Evolutionary conservation across 35 echinoderm and acorn worm genomes (phyloP), one percentile per base, ranked within the genome.

Genomic region (Acanthaster planci): DNA sequence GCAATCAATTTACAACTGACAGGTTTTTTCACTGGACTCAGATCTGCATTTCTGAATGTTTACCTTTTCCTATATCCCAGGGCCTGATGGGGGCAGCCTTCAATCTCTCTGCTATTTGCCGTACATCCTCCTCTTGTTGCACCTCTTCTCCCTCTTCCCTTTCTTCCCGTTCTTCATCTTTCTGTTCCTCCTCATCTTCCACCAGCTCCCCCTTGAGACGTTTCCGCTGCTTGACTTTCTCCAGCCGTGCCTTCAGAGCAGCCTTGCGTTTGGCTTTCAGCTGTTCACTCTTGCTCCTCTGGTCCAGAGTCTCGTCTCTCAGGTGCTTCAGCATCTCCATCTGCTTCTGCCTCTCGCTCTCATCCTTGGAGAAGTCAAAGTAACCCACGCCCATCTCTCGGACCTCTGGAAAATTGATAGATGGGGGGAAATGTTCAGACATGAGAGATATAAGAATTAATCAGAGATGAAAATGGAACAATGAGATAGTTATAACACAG

Each of bases 291-390:
- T 85, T 87, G 17, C 51, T 47, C 56, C 96, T 89, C 82, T 94
- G 93, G 18, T 94, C 92, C 27, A 89, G 18, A 5, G 96, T 99
- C 92, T 99, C 96, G 82, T 94, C 96, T 78, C 96, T 81, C 5
- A 99, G 89, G 12, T 85, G 86, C 37, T 91, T 81, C 68, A 99
- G 76, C 29, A 81, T 80, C 27, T 99, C 86, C 88, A 99, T 91
- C 83, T 99, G 96, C 38, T 94, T 47, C 8, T 94, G 77, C 32
- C 92, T 91, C 16, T 90, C 47, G 26, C 39, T 72, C 85, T 92
- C 85, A 58, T 99, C 96, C 81, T 94, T 97, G 2, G 96, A 90
- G 80, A 99, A 99, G 26, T 93, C 88, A 86, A 97, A 97, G 89
- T 97, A 97, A 19, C 84, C 92, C 9, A 90, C 44, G 31, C 79